Evolutionary conservation across 2,888 invertebrate species (phyloP).

Genomic region (Protonemura montana): DNA sequence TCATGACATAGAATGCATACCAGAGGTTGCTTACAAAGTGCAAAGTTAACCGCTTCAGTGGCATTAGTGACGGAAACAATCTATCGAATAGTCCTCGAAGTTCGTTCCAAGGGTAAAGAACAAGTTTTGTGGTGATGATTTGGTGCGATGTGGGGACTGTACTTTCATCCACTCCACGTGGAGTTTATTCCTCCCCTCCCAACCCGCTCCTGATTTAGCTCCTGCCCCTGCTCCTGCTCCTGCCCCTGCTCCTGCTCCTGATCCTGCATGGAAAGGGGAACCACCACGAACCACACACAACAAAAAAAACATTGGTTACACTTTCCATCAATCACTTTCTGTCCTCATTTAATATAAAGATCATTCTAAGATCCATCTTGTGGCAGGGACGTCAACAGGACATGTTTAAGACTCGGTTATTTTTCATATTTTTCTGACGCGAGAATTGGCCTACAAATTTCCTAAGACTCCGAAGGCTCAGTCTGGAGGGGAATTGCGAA

Average conservation of each 20-base stretch:
- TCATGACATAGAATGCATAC: background rate
- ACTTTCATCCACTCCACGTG: background rate
- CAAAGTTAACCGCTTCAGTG: no score
- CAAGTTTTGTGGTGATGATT: background rate
- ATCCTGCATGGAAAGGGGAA: no score
- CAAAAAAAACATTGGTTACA: background rate
- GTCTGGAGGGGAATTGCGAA: no score
- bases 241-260: no score
- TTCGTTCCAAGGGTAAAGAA: background rate
- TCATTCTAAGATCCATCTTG: background rate
- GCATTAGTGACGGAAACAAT: background rate
- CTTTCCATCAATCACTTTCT: background rate
- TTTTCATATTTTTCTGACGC: no score
- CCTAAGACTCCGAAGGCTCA: no score
- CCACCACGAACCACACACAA: no score
- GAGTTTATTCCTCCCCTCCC: background rate
- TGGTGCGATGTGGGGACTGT: background rate
- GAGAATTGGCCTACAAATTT: no score
- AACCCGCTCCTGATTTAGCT: background rate
- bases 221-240: no score
- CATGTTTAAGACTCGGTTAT: no score
- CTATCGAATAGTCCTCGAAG: no score
- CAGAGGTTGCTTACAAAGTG: background rate
- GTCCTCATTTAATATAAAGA: background rate
- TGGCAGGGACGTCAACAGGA: no score